These are phyloP conservation scores for Epinotia bilunana DNA, from an alignment of 2,888 invertebrate genomes.

Conservation along the genomic window DNA sequence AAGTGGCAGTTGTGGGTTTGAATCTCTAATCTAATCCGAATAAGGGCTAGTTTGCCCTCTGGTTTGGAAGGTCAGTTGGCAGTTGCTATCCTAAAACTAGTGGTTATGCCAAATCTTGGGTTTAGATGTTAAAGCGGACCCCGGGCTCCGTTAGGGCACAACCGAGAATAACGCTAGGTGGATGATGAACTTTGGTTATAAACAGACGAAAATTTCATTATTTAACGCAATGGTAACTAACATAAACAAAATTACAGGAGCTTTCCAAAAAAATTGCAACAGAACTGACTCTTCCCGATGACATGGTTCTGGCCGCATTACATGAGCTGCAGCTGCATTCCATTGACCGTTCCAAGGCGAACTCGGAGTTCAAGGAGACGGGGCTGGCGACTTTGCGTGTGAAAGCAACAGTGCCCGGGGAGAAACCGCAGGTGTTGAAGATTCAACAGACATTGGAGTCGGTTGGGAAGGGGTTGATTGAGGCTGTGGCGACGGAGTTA, in stretches of 20 bases:
- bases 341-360: conserved; percentile 88
- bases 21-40: too few species aligned
- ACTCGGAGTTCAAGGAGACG: conserved; percentile 87
- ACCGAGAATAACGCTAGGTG: too few species aligned
- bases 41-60: too few species aligned
- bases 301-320: conserved; percentile 83
- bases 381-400: conserved; percentile 90
- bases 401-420: conserved; percentile 84
- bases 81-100: too few species aligned
- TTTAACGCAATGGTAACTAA: too few species aligned
- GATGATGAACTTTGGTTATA: too few species aligned
- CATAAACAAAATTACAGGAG: conserved; percentile 72
- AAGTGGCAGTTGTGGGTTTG: too few species aligned
- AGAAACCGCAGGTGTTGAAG: conserved; percentile 77
- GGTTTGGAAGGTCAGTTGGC: too few species aligned
- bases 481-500: conserved; percentile 78
- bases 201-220: too few species aligned
- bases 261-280: conserved; percentile 85
- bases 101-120: too few species aligned
- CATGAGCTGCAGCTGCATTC: conserved; percentile 88
- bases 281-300: conserved; percentile 80
- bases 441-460: conserved; percentile 84
- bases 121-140: too few species aligned
- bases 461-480: conserved; percentile 83
- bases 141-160: too few species aligned